Conservation (phyloP, 2,888 invertebrate species). For the Willowsia nigromaculata region DNA sequence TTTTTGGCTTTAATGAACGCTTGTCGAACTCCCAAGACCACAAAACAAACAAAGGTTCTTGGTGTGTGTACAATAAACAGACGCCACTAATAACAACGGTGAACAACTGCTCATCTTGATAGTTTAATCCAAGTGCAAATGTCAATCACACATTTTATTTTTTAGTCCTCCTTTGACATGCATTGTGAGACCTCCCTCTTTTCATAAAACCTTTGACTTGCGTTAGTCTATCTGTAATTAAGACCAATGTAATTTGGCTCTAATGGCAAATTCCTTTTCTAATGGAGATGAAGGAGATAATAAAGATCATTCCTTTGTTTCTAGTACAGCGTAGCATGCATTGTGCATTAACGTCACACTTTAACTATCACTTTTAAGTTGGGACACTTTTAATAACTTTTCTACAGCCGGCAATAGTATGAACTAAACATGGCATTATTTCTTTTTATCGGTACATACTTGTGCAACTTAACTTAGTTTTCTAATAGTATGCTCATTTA, state of each 20-base stretch:
- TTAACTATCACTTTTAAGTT: background rate
- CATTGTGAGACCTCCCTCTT: background rate
- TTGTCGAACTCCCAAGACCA: background rate
- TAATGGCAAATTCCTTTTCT: background rate
- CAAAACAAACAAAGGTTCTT: background rate
- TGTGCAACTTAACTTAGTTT: too few species aligned
- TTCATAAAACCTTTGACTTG: background rate
- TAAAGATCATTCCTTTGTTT: too few species aligned
- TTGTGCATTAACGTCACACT: background rate
- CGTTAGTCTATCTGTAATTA: background rate
- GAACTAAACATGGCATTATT: background rate
- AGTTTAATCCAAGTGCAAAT: background rate
- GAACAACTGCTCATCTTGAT: background rate
- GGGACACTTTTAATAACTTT: background rate
- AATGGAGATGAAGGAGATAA: background rate
- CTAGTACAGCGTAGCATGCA: too few species aligned
- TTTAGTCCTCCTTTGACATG: background rate
- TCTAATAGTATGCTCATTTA: too few species aligned
- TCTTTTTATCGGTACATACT: too few species aligned
- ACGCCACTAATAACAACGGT: background rate
- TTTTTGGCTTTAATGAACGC: background rate
- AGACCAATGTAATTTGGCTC: background rate
- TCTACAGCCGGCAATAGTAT: background rate
- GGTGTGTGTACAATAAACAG: background rate
- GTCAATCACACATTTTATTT: background rate